A percentile compares a stretch with the other conserved stretches of the same genome.
phyloP scores from a whole-genome alignment of 2,888 invertebrate genomes.

The Ormyrus labotus region DNA sequence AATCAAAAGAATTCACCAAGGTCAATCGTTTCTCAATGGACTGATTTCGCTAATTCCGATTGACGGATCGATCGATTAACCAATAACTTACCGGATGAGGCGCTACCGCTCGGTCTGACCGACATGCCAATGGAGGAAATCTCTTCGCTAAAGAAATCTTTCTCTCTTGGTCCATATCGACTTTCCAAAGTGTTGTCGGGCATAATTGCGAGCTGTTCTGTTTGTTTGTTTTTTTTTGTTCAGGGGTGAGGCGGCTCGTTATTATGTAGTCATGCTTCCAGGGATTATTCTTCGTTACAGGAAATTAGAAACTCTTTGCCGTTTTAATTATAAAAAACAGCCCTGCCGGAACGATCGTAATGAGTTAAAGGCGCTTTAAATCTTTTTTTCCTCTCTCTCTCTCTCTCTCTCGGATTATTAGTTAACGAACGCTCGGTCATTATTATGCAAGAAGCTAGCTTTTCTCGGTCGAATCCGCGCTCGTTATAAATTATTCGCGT shows the following conservation, averaged over 20 bases:
- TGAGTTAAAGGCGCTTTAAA: neutral
- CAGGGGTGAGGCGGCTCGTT: neutral
- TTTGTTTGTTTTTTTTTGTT: no score
- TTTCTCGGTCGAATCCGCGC: no score
- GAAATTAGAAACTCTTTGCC: neutral
- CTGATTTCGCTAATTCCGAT: no score
- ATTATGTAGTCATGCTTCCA: conserved; percentile 32
- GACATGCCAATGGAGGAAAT: conserved; percentile 93
- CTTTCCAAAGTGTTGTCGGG: conserved; percentile 71
- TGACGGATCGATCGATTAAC: no score
- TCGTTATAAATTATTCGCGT: no score
- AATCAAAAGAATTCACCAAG: no score
- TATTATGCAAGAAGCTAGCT: no score
- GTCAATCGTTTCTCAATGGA: no score
- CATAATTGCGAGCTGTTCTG: conserved; percentile 64
- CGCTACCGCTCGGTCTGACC: conserved; percentile 83
- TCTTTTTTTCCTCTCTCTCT: no score
- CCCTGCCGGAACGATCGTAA: conserved; percentile 13
- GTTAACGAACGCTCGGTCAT: no score
- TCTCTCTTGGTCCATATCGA: conserved; percentile 71
- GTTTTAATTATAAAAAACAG: conserved; percentile 11
- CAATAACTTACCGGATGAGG: conserved; percentile 83
- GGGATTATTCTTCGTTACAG: conserved; percentile 9
- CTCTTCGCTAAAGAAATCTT: conserved; percentile 77
- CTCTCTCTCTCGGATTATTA: no score